These are phyloP conservation scores for Ceratitis capitata DNA, from an alignment of 1,140 invertebrate genomes.

Conservation along the genomic window DNA sequence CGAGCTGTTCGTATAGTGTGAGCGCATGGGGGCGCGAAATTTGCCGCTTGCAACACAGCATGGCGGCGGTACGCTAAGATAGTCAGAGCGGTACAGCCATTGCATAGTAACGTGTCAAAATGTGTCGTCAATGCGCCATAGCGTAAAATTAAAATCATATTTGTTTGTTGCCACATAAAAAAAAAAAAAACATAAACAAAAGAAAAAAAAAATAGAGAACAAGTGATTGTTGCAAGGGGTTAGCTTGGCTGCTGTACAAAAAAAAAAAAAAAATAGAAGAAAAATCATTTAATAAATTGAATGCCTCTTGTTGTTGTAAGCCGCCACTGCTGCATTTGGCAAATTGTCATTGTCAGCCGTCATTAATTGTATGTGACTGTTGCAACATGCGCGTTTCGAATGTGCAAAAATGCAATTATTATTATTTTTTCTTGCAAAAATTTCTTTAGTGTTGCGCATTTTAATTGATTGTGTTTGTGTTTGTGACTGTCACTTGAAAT, in stretches of 20 bases:
- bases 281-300: no score
- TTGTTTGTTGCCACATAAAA: neutral
- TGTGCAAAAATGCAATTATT: neutral
- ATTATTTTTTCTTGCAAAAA: neutral
- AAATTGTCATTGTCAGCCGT: slow-evolving; percentile 35
- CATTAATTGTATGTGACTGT: slow-evolving; percentile 31
- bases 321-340: slow-evolving; percentile 14
- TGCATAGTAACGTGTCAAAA: slow-evolving; percentile 37
- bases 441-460: neutral
- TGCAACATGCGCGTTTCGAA: neutral
- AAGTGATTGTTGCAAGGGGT: slow-evolving; percentile 1
- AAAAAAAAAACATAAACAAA: neutral
- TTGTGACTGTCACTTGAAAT: neutral
- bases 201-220: neutral
- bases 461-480: slow-evolving; percentile 22
- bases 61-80: neutral
- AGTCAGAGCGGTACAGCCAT: slow-evolving; percentile 27
- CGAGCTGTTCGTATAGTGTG: slow-evolving; percentile 33
- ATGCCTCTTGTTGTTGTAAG: neutral
- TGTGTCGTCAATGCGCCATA: slow-evolving; percentile 36
- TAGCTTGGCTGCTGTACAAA: no score
- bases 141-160: slow-evolving; percentile 37
- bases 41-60: slow-evolving; percentile 39
- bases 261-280: no score
- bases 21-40: slow-evolving; percentile 33